phyloP scores from a whole-genome alignment of 1,140 invertebrate species.

The Drosophila kurseongensis region DNA sequence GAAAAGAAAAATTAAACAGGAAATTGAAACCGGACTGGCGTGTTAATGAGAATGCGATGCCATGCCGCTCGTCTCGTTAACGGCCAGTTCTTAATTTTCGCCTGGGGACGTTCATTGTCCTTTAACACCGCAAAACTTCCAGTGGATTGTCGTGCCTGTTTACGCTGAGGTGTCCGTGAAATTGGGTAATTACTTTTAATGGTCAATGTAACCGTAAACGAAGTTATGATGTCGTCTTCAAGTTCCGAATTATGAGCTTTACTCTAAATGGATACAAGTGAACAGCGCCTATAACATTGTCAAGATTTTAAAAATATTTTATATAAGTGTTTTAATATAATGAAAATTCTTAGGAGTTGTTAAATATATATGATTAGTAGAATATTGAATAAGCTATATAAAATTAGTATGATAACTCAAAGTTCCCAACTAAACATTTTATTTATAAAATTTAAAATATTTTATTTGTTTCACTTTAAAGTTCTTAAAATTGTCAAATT shows the following conservation, averaged over 20 bases:
- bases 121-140: constrained; percentile 12
- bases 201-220: constrained; percentile 37
- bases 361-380: too few relatives aligned
- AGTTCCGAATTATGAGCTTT: constrained; percentile 5
- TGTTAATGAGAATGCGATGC: constrained; percentile 70
- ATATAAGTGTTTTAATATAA: too few relatives aligned
- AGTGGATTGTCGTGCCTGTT: constrained; percentile 44
- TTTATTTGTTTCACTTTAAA: too few relatives aligned
- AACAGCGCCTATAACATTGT: too few relatives aligned
- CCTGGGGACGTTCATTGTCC: constrained; percentile 17
- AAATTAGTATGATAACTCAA: too few relatives aligned
- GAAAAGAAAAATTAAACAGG: constrained; percentile 73
- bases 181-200: constrained; percentile 58
- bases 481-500: too few relatives aligned
- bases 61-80: constrained; percentile 45
- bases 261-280: not conserved
- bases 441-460: too few relatives aligned
- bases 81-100: constrained; percentile 57
- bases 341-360: too few relatives aligned
- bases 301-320: too few relatives aligned
- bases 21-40: constrained; percentile 76
- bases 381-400: too few relatives aligned
- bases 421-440: too few relatives aligned
- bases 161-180: constrained; percentile 45
- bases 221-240: constrained; percentile 25